Conservation (phyloP, 2,888 invertebrate species). For the Cremastinae sp. region DNA sequence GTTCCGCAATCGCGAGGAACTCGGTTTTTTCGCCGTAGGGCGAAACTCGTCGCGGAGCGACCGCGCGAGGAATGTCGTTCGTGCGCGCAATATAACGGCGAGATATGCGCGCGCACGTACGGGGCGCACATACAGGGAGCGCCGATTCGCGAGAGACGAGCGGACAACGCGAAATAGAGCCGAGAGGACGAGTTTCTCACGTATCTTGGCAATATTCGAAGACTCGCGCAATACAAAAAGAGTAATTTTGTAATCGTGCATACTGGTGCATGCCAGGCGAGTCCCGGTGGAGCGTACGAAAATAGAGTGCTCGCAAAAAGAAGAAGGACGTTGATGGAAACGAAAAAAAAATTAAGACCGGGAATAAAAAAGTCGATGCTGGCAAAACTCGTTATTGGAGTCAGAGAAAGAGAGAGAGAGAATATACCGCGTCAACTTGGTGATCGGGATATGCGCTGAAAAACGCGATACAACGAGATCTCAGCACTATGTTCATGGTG, state of each 20-base stretch:
- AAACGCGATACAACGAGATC: constrained; percentile 26
- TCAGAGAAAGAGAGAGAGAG: constrained; percentile 43
- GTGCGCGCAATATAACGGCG: constrained; percentile 45
- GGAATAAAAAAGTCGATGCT: constrained; percentile 30
- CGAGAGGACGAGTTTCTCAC: not conserved
- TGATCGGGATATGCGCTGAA: constrained; percentile 54
- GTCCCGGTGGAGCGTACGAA: constrained; percentile 7
- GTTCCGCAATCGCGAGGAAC: not conserved
- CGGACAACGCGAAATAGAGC: constrained; percentile 27
- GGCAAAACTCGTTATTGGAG: constrained; percentile 63
- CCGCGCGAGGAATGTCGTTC: constrained; percentile 56
- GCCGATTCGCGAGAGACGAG: too few species aligned
- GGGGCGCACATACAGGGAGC: constrained; percentile 21
- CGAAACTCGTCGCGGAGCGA: constrained; percentile 30
- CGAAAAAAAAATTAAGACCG: not conserved
- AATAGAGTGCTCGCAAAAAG: constrained; percentile 19
- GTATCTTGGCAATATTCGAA: not conserved
- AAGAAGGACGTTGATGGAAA: not conserved
- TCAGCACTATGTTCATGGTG: not conserved
- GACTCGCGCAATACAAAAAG: not conserved
- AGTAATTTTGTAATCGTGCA: constrained; percentile 25
- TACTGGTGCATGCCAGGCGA: constrained; percentile 3
- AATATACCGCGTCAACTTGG: constrained; percentile 52
- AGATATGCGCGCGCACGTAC: constrained; percentile 15
- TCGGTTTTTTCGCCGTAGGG: not conserved